Conservation (phyloP, 2,888 invertebrate species). For the Tachina grossa region DNA sequence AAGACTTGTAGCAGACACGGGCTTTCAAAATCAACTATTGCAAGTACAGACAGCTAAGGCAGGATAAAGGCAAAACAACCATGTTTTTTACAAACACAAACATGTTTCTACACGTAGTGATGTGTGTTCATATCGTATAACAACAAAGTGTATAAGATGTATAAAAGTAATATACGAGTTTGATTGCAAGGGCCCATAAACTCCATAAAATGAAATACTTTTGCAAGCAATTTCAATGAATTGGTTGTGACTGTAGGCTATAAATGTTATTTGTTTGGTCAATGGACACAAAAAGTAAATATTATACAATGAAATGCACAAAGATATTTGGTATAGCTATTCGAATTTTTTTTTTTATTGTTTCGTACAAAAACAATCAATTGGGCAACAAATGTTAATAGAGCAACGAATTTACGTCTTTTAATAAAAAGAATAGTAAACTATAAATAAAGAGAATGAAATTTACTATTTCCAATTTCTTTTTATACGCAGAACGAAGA, state of each 20-base stretch:
- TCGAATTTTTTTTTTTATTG: constrained; percentile 17
- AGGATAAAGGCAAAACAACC: too few relatives aligned
- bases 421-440: too few relatives aligned
- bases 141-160: constrained; percentile 26
- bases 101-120: too few relatives aligned
- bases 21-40: constrained; percentile 58
- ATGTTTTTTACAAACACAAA: too few relatives aligned
- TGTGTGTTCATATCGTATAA: not conserved
- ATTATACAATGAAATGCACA: constrained; percentile 29
- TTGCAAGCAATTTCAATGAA: constrained; percentile 17
- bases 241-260: constrained; percentile 12
- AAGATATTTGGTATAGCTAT: constrained; percentile 12
- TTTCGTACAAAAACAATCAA: not conserved
- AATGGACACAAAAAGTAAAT: constrained; percentile 38
- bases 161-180: constrained; percentile 24
- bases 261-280: constrained; percentile 48
- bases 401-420: too few relatives aligned
- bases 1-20: constrained; percentile 50
- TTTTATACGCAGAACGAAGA: too few relatives aligned
- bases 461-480: too few relatives aligned
- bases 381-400: too few relatives aligned
- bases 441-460: too few relatives aligned
- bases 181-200: constrained; percentile 43
- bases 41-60: not conserved
- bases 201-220: constrained; percentile 50